Conservation (phyloP, 1,140 invertebrate genomes). For the Solenopsis fugax region DNA sequence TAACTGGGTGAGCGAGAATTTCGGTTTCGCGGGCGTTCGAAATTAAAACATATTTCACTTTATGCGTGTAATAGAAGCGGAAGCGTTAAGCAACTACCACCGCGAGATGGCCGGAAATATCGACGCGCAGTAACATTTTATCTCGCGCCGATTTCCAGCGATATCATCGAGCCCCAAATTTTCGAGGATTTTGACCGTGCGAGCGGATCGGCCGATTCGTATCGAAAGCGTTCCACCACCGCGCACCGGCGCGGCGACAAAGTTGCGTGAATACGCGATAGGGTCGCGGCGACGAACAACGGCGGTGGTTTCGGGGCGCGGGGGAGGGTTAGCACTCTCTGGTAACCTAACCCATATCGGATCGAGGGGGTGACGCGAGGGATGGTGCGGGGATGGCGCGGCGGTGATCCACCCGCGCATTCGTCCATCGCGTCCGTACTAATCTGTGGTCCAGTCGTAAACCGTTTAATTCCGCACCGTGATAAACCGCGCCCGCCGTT, state of each 20-base stretch:
- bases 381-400: constrained; percentile 25
- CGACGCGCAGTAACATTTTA: constrained; percentile 56
- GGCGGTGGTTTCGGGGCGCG: not conserved
- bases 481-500: constrained; percentile 84
- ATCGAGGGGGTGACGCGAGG: not conserved
- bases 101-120: constrained; percentile 21
- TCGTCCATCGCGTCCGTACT: constrained; percentile 85
- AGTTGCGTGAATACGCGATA: constrained; percentile 54
- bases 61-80: constrained; percentile 24
- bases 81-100: constrained; percentile 31
- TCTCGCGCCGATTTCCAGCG: constrained; percentile 42
- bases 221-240: constrained; percentile 51
- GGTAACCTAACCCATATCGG: constrained; percentile 64
- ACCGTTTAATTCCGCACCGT: constrained; percentile 86
- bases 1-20: not conserved
- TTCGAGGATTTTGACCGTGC: constrained; percentile 50
- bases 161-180: constrained; percentile 60
- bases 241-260: not conserved
- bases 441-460: constrained; percentile 87
- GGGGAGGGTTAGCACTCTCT: not conserved
- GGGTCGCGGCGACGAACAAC: constrained; percentile 23
- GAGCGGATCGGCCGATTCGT: constrained; percentile 49
- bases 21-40: not conserved
- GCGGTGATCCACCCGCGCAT: constrained; percentile 74
- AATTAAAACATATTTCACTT: constrained; percentile 60